Evolutionary conservation across 2,797 vertebrate species (phyloP).

Genomic region (Parauchenoglanis ngamensis): DNA sequence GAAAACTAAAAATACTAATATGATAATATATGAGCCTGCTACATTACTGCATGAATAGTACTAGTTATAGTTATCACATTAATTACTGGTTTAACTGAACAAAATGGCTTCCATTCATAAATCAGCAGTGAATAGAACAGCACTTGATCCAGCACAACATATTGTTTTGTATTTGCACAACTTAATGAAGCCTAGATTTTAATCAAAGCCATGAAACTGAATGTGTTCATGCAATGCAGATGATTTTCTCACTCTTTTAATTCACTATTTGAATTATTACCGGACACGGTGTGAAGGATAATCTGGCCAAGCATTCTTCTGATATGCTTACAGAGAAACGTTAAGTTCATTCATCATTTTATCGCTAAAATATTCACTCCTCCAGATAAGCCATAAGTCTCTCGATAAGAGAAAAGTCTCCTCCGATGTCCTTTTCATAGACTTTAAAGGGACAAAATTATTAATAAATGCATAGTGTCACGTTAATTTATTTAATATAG

Average conservation of each 20-base stretch:
- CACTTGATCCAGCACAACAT: neutral
- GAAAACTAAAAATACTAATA: neutral
- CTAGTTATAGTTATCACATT: neutral
- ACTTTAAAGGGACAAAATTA: neutral
- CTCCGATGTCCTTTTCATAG: neutral
- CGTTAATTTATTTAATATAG: neutral
- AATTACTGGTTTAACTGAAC: neutral
- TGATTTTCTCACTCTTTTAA: neutral
- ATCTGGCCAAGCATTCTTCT: neutral
- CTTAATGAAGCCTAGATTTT: neutral
- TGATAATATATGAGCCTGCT: neutral
- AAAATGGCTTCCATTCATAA: neutral
- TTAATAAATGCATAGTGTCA: neutral
- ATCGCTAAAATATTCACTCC: neutral
- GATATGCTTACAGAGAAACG: neutral
- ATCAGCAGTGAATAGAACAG: neutral
- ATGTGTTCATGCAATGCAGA: no score
- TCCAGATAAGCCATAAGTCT: neutral
- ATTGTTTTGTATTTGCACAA: neutral
- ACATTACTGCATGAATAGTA: neutral
- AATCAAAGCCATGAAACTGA: neutral
- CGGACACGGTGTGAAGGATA: neutral
- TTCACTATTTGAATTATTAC: neutral
- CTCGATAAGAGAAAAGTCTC: no score
- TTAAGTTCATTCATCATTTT: neutral